These are phyloP conservation scores for Urophycis tenuis DNA, from an alignment of 2,797 vertebrate genomes.

Conservation along the genomic window DNA sequence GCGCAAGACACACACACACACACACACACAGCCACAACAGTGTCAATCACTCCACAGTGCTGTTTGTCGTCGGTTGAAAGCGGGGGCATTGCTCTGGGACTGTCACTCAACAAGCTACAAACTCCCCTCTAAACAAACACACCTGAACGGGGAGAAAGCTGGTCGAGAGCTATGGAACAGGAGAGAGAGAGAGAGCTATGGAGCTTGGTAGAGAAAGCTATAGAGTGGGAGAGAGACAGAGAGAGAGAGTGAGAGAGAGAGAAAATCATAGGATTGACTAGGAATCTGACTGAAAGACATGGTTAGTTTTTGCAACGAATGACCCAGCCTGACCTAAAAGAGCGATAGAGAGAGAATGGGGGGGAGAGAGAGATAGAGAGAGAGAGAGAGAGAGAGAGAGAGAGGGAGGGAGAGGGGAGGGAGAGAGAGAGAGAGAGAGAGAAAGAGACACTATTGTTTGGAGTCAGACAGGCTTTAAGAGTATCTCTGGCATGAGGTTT, in stretches of 20 bases:
- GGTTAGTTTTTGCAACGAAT: constrained; percentile 47
- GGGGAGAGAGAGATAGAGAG: not conserved
- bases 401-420: not conserved
- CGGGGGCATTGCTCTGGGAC: constrained; percentile 39
- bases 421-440: constrained; percentile 9
- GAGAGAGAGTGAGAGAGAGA: constrained; percentile 20
- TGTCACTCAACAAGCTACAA: constrained; percentile 61
- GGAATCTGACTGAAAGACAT: constrained; percentile 58
- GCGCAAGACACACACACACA: constrained; percentile 8
- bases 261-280: constrained; percentile 36
- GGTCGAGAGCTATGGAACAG: not conserved
- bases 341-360: not conserved
- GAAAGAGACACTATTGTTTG: constrained; percentile 27
- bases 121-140: constrained; percentile 52
- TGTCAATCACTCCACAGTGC: constrained; percentile 54
- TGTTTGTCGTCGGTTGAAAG: constrained; percentile 53
- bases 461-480: constrained; percentile 37
- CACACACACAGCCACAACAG: constrained; percentile 15
- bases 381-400: not conserved
- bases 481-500: constrained; percentile 26
- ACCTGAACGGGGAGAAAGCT: constrained; percentile 15
- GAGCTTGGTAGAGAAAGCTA: constrained; percentile 2
- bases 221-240: constrained; percentile 13
- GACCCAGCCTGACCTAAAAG: constrained; percentile 38
- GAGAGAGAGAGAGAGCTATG: not conserved